Percentiles rank a stretch among this genome's conserved stretches.
Evolutionary conservation across 1,140 invertebrate species (phyloP).

Genomic region (Drosophila rufa): DNA sequence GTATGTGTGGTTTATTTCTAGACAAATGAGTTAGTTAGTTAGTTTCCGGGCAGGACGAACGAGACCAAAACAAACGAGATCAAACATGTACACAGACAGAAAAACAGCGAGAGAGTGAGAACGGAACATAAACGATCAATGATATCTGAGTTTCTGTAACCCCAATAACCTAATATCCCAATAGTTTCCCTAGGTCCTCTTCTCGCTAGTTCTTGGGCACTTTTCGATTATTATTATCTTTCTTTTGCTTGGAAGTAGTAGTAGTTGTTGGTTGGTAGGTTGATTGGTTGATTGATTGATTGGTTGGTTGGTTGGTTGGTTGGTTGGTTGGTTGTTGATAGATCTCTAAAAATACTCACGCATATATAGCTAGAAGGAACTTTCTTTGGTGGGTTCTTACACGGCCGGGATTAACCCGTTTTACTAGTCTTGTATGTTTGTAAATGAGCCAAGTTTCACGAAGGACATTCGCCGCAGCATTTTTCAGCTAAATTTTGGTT

Average conservation of each 20-base stretch:
- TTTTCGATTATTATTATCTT: conserved; percentile 9
- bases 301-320: conserved; percentile 54
- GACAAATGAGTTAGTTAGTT: conserved; percentile 26
- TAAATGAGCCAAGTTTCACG: conserved; percentile 99
- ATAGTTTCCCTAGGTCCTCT: no score
- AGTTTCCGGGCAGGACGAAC: conserved; percentile 6
- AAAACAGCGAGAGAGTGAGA: conserved; percentile 6
- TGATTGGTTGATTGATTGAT: conserved; percentile 25
- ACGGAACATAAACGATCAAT: conserved; percentile 12
- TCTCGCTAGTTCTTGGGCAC: not conserved
- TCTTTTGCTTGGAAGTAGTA: conserved; percentile 15
- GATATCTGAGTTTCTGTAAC: not conserved
- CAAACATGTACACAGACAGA: conserved; percentile 19
- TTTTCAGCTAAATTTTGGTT: conserved; percentile 93
- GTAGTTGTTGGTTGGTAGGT: conserved; percentile 33
- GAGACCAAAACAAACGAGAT: conserved; percentile 27
- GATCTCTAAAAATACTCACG: conserved; percentile 91
- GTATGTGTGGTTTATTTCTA: conserved; percentile 3
- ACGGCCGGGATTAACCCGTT: conserved; percentile 97
- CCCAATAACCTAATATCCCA: not conserved
- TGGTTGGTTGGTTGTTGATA: conserved; percentile 66
- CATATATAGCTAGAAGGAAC: conserved; percentile 99
- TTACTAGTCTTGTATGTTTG: conserved; percentile 99
- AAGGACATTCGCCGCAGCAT: conserved; percentile 99
- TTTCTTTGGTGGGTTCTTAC: conserved; percentile 99